Evolutionary conservation across 2,113 vertebrate genomes (phyloP), one percentile per base, ranked within the genome.

Genomic region (Aphyosemion australe): DNA sequence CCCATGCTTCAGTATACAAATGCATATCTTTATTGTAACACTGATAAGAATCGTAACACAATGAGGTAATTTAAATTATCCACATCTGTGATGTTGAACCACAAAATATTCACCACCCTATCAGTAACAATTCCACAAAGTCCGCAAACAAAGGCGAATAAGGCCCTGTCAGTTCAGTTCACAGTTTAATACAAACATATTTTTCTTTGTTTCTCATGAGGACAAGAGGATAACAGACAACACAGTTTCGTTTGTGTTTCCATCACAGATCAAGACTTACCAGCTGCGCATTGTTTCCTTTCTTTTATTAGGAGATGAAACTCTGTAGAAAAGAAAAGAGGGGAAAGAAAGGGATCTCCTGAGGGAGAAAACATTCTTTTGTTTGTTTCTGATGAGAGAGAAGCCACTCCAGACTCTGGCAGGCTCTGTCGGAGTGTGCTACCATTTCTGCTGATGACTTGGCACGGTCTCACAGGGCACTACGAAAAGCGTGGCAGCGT

Each of bases 61-160:
- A 92, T 94, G 95, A 97, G 96, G 95, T 96, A 96, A 96, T 89
- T 92, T 89, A 93, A 95, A 94, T 93, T 93, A 90, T 92, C 93
- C 93, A 93, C 90, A 91, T 91, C 83, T 76, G 80, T 81, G 61
- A 82, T 87, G 84, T 84, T 82, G 45, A 87, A 84, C 85, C 84
- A 91, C 81, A 84, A 89, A 86, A 88, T 83, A 87, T 78, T 87
- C 72, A 90, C 79, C 85, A 84, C 64, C 79, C 65, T 39, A 84
- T 83, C 77, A 72, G 78, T 43, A 69, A 88, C 80, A 84, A 54
- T 62, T 81, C 75, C 80, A 88, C 78, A 85, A 84, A 75, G 55
- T 78, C 78, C 81, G 79, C 73, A 82, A 86, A 86, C 83, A 76
- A 72, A 50, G 74, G 77, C 69, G 31, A 42, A 43, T 20, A 72